Conservation (phyloP, 2,113 vertebrate genomes). For the Laticauda laticaudata region DNA sequence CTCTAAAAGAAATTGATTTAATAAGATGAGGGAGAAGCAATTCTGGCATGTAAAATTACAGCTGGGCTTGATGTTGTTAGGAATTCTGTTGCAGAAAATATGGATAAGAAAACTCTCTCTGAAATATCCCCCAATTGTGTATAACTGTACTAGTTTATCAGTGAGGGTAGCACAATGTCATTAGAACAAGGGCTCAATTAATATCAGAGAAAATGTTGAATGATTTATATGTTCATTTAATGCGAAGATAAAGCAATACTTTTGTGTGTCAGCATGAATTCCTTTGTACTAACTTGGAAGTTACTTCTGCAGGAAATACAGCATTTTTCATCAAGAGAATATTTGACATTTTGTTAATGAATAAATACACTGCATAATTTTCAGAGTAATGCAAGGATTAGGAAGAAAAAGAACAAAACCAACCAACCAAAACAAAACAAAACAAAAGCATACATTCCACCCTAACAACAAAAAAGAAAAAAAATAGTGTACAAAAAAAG, state of each 20-base stretch:
- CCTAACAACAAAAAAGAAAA: too few relatives aligned
- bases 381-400: neutral
- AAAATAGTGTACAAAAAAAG: too few relatives aligned
- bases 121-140: neutral
- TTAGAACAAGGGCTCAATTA: neutral
- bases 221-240: neutral
- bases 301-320: neutral
- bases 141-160: neutral
- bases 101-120: neutral
- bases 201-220: neutral
- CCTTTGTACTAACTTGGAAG: neutral
- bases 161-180: neutral
- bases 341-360: neutral
- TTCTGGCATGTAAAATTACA: neutral
- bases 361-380: neutral
- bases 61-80: neutral
- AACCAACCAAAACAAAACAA: neutral
- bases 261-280: slow-evolving; percentile 6
- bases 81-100: neutral
- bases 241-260: neutral
- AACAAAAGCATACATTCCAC: too few relatives aligned
- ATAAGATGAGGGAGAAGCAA: neutral
- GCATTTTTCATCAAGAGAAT: neutral
- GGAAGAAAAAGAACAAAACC: neutral
- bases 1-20: neutral